Evolutionary conservation across 2,888 invertebrate species (phyloP).

Genomic region (Congeria kusceri): DNA sequence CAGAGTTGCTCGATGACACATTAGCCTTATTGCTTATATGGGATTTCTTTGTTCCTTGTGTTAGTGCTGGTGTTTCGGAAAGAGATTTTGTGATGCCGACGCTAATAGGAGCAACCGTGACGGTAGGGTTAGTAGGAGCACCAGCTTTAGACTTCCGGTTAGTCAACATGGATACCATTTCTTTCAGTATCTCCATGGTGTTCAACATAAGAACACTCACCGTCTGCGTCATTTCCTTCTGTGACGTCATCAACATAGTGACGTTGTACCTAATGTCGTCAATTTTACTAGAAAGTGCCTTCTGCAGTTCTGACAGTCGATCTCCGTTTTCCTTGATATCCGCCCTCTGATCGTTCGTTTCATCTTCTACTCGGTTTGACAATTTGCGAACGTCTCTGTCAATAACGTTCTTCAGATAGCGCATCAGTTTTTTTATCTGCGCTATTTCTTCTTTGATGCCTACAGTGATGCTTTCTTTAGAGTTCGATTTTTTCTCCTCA

Average conservation of each 20-base stretch:
- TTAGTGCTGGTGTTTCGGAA: no score
- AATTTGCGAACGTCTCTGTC: conserved; percentile 1
- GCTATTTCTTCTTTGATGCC: not conserved
- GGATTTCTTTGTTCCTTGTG: no score
- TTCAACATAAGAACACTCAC: not conserved
- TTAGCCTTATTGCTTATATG: no score
- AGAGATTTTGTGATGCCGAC: no score
- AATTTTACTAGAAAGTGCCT: not conserved
- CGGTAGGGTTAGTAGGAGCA: no score
- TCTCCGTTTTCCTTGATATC: conserved; percentile 26
- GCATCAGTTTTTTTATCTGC: not conserved
- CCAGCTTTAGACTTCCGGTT: no score
- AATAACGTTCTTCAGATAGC: not conserved
- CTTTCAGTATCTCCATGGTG: not conserved
- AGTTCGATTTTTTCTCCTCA: no score
- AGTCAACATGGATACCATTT: not conserved
- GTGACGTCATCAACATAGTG: conserved; percentile 1
- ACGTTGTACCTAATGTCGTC: conserved; percentile 4
- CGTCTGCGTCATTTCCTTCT: conserved; percentile 2
- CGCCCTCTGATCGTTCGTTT: conserved; percentile 9
- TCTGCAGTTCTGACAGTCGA: conserved; percentile 14
- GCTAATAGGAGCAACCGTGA: no score
- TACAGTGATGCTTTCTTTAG: not conserved
- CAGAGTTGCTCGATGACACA: no score
- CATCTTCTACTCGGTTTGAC: conserved; percentile 7